Percentiles rank a stretch among this genome's conserved stretches.
These are phyloP conservation scores for Hystrix cristata DNA, from an alignment of 2,113 vertebrate genomes.

Conservation along the genomic window DNA sequence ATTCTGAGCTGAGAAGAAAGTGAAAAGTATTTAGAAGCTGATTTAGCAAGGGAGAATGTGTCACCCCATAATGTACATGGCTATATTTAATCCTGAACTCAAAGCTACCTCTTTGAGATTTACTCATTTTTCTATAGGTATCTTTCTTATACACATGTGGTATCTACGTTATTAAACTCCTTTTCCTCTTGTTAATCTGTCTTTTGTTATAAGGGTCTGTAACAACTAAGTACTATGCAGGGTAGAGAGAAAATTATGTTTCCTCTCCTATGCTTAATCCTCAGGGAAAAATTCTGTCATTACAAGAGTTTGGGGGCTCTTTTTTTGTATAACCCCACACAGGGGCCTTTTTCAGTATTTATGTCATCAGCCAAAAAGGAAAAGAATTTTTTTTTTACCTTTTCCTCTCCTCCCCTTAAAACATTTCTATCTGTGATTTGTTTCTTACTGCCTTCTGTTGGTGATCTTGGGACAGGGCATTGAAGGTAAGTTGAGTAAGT, in stretches of 20 bases:
- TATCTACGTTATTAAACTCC: background rate
- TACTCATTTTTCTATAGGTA: background rate
- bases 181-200: background rate
- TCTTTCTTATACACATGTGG: background rate
- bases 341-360: background rate
- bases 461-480: slow-evolving; percentile 5
- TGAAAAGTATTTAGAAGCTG: background rate
- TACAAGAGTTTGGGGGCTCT: background rate
- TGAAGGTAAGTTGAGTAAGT: slow-evolving; percentile 39
- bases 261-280: background rate
- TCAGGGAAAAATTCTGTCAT: background rate
- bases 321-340: slow-evolving; percentile 5
- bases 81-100: background rate
- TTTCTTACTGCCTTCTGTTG: slow-evolving; percentile 44
- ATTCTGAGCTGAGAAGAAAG: slow-evolving; percentile 30
- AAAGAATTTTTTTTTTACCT: background rate
- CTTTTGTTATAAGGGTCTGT: background rate
- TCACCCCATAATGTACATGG: background rate
- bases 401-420: background rate
- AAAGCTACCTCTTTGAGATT: background rate
- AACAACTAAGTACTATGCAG: background rate
- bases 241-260: background rate
- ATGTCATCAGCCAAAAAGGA: background rate
- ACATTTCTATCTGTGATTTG: slow-evolving; percentile 42
- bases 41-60: background rate